Base-by-base conservation (phyloP, 1,140 invertebrate species). In the Pollicipes pollicipes region DNA sequence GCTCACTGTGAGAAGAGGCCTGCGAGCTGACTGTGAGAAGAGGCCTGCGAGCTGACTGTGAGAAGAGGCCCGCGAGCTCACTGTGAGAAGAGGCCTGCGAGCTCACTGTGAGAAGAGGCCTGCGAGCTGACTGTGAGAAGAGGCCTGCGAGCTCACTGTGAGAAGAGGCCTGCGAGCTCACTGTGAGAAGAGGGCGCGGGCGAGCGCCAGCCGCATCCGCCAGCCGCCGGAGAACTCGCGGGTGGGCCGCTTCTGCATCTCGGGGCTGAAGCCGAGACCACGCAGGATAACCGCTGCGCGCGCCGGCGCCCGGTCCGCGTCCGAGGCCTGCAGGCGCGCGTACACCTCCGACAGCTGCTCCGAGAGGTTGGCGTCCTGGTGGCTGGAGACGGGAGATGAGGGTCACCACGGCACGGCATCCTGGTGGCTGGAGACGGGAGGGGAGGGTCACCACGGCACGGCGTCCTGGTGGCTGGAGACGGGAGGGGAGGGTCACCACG, bases 191-290 rank as follows among this genome's bases (percentile, higher is more conserved):
- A 93, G 80, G 24, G 91, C 91, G 78, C 90, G 83, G 0, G 95
- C 97, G 45, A 99, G 79, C 0, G 95, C 98, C 16, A 99, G 94
- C 80, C 96, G 88, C 96, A 98, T 98, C 76, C 96, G 84, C 96
- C 96, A 99, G 68, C 96, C 97, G 77, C 96, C 96, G 73, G 95
- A 98, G 79, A 99, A 95, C 78, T 94, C 88, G 79, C 96, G 96
- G 1, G 95, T 97, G 0, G 92, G 85, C 72, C 95, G 82, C 77
- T 95, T 84, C 81, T 97, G 95, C 96, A 98, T 99, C 76, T 90
- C 86, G 72, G 86, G 85, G 68, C 87, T 92, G 78, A 99, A 99
- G 69, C 97, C 96, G 64, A 99, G 82, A 91, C 97, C 97, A 74
- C 95, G 91, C 27, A 99, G 81, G 76, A 99, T 98, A 74, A 97